Percentiles rank a stretch among this genome's conserved stretches.
Conservation (phyloP, 2,797 vertebrate genomes). For the Ptychadena robeensis region DNA sequence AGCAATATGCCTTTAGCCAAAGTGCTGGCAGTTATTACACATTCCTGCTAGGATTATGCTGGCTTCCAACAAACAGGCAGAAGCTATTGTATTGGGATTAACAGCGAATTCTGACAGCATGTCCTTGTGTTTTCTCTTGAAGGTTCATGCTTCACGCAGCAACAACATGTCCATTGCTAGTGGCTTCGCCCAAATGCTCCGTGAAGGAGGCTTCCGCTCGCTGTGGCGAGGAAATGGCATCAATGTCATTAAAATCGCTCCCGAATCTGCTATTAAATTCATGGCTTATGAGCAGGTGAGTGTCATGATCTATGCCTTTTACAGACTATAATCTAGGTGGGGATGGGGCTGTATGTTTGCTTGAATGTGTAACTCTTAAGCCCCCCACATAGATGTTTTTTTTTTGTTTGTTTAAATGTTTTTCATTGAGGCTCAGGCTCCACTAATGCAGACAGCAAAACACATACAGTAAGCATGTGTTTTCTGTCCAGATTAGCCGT, state of each 20-base stretch:
- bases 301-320: background rate
- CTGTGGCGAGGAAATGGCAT: slow-evolving; percentile 96
- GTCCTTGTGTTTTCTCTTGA: background rate
- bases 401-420: no score
- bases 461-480: no score
- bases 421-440: no score
- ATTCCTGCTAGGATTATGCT: slow-evolving; percentile 43
- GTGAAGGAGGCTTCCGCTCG: slow-evolving; percentile 86
- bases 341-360: no score
- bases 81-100: slow-evolving; percentile 22
- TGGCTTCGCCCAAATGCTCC: slow-evolving; percentile 90
- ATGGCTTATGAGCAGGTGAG: slow-evolving; percentile 96
- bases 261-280: slow-evolving; percentile 95
- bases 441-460: no score
- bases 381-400: no score
- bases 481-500: no score
- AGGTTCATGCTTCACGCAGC: slow-evolving; percentile 93
- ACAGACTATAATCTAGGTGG: no score
- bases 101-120: background rate
- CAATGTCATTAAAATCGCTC: slow-evolving; percentile 94
- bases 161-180: slow-evolving; percentile 91
- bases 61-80: background rate
- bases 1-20: slow-evolving; percentile 4
- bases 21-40: slow-evolving; percentile 14
- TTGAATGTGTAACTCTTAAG: no score